These are phyloP conservation scores for Rhagoletis zephyria DNA, from an alignment of 1,140 invertebrate genomes.

Conservation along the genomic window DNA sequence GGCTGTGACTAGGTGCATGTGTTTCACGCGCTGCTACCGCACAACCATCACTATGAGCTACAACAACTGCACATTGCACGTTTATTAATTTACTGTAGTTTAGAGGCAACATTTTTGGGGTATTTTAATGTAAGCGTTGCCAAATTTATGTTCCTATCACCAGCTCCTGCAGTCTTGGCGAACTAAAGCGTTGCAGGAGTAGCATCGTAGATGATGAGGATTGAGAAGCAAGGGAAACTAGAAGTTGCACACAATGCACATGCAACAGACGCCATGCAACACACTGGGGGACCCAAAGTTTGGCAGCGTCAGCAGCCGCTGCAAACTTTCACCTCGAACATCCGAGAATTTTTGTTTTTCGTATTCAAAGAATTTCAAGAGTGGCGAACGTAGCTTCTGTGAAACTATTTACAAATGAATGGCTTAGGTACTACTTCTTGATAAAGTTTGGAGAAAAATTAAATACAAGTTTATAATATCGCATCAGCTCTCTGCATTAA, in stretches of 20 bases:
- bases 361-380: background rate
- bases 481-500: background rate
- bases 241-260: background rate
- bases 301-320: background rate
- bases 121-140: conserved; percentile 62
- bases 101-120: conserved; percentile 60
- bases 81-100: conserved; percentile 70
- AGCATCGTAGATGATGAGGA: background rate
- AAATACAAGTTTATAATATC: background rate
- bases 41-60: background rate
- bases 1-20: conserved; percentile 1
- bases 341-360: background rate
- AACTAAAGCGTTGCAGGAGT: background rate
- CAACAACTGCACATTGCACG: conserved; percentile 54
- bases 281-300: background rate
- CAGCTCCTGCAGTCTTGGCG: background rate
- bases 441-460: background rate
- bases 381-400: background rate
- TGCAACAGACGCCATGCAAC: background rate
- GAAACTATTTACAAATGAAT: background rate
- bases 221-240: background rate
- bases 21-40: conserved; percentile 1
- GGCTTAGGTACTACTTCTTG: background rate
- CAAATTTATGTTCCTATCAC: conserved; percentile 67
- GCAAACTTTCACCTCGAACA: background rate